Percentiles rank a stretch among this genome's conserved stretches.
phyloP scores from a whole-genome alignment of 1,140 invertebrate genomes.

The Archegozetes longisetosus region DNA sequence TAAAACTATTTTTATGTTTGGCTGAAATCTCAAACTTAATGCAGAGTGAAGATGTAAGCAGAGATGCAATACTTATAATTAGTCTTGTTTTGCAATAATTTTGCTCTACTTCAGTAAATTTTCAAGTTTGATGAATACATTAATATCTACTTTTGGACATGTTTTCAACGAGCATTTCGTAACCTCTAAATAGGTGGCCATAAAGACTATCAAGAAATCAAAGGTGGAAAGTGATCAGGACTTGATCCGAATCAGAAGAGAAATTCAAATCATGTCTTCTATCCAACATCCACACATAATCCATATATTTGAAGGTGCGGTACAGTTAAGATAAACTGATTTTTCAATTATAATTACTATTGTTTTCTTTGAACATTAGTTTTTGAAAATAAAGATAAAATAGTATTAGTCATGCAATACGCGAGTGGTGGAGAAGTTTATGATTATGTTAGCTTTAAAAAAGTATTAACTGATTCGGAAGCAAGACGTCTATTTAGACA shows the following conservation, averaged over 20 bases:
- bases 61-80: too few species aligned
- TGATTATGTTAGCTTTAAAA: conserved; percentile 86
- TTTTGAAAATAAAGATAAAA: conserved; percentile 96
- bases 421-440: conserved; percentile 95
- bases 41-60: too few species aligned
- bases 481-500: conserved; percentile 90
- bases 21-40: too few species aligned
- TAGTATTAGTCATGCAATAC: conserved; percentile 98
- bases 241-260: conserved; percentile 77
- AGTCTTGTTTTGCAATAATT: too few species aligned
- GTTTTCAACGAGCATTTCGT: too few species aligned
- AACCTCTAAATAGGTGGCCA: conserved; percentile 59
- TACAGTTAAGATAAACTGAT: not conserved
- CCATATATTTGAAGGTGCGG: conserved; percentile 89
- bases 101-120: too few species aligned
- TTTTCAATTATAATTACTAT: conserved; percentile 9
- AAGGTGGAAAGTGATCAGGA: conserved; percentile 97
- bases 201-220: conserved; percentile 97
- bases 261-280: conserved; percentile 98
- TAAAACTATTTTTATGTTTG: too few species aligned
- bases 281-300: conserved; percentile 97
- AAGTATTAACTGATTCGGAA: conserved; percentile 76
- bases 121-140: too few species aligned
- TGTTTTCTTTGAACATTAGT: conserved; percentile 43
- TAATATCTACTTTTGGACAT: too few species aligned